Conservation (phyloP, 2,888 invertebrate species). For the Ophion slaviceki region DNA sequence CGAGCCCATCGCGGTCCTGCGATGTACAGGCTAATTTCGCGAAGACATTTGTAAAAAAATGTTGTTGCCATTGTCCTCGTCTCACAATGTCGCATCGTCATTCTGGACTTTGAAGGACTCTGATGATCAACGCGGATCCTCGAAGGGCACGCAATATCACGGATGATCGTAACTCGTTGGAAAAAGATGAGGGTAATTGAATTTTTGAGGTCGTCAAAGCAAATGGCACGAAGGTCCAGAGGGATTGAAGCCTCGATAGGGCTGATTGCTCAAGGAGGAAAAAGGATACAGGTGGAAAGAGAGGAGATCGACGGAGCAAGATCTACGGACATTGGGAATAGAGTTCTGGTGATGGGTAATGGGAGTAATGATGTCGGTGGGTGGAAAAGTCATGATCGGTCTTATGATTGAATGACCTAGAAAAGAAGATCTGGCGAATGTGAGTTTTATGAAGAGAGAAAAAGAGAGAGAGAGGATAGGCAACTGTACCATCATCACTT, state of each 20-base stretch:
- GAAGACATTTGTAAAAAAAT: no score
- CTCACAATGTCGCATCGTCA: no score
- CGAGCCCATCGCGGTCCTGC: no score
- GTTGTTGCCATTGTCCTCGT: no score
- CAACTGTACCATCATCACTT: conserved; percentile 96
- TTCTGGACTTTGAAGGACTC: no score
- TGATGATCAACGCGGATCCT: conserved; percentile 9
- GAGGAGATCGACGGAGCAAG: not conserved
- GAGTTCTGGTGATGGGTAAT: not conserved
- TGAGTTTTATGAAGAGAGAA: conserved; percentile 73
- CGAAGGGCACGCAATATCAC: conserved; percentile 20
- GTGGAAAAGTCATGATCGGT: conserved; percentile 13
- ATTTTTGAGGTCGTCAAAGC: no score
- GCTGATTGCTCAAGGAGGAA: not conserved
- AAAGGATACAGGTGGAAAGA: not conserved
- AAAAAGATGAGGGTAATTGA: conserved; percentile 39
- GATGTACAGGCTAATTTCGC: no score
- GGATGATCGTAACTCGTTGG: conserved; percentile 66
- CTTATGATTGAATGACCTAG: conserved; percentile 55
- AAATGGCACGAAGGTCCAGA: no score
- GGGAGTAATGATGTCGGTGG: not conserved
- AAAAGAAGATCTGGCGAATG: conserved; percentile 63
- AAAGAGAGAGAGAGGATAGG: conserved; percentile 69
- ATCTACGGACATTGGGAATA: not conserved
- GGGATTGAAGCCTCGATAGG: not conserved